A percentile compares a stretch with the other conserved stretches of the same genome.
These are phyloP conservation scores for Listronotus oregonensis DNA, from an alignment of 1,140 invertebrate species.

Conservation along the genomic window DNA sequence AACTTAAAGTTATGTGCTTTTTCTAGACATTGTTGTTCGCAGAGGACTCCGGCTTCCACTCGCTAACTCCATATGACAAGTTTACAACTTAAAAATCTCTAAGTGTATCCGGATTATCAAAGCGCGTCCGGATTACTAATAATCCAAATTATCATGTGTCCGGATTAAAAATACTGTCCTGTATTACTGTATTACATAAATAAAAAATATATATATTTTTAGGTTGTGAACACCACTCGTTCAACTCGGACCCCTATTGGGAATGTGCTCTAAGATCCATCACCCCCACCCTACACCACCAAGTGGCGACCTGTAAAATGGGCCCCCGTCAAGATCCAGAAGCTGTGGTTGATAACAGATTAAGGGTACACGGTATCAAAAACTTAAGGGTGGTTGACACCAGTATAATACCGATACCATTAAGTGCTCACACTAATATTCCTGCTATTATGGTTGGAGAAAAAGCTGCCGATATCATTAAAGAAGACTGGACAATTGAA, in stretches of 20 bases:
- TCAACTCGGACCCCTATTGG: conserved; percentile 69
- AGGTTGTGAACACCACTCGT: conserved; percentile 56
- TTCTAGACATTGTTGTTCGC: too few relatives aligned
- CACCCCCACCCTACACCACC: conserved; percentile 71
- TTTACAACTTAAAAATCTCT: too few relatives aligned
- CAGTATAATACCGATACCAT: conserved; percentile 74
- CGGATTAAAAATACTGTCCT: too few relatives aligned
- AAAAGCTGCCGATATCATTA: conserved; percentile 63
- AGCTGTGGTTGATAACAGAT: conserved; percentile 74
- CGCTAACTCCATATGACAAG: too few relatives aligned
- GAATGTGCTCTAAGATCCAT: conserved; percentile 71
- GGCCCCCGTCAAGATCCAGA: conserved; percentile 66
- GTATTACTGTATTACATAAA: too few relatives aligned
- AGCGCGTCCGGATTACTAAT: too few relatives aligned
- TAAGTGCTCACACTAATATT: conserved; percentile 62
- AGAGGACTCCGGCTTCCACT: too few relatives aligned
- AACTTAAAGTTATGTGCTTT: too few relatives aligned
- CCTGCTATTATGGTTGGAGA: conserved; percentile 64
- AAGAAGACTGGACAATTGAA: conserved; percentile 43
- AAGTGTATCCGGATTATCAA: too few relatives aligned
- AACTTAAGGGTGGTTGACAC: conserved; percentile 75
- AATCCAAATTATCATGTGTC: too few relatives aligned
- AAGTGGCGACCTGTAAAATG: conserved; percentile 77
- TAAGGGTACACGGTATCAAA: conserved; percentile 72
- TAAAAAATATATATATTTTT: too few relatives aligned